These are phyloP conservation scores for Sandelia bainsii DNA, from an alignment of 2,797 vertebrate genomes.

Conservation along the genomic window DNA sequence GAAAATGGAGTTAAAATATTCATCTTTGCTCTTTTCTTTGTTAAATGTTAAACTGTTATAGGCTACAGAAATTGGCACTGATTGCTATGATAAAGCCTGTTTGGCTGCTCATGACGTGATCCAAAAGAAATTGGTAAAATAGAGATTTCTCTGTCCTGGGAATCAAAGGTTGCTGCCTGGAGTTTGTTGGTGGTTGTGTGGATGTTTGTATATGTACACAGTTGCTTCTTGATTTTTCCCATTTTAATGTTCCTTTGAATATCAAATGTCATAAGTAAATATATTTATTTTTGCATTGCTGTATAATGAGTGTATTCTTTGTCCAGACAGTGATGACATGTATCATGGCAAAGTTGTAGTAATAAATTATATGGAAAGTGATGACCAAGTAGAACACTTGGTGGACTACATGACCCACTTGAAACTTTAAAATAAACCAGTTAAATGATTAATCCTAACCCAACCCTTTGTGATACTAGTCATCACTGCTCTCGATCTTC, in stretches of 20 bases:
- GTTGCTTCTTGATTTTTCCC: background rate
- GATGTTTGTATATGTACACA: background rate
- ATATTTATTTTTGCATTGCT: background rate
- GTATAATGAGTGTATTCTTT: slow-evolving; percentile 17
- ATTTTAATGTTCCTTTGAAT: slow-evolving; percentile 26
- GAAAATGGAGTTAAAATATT: background rate
- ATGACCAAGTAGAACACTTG: background rate
- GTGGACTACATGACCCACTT: background rate
- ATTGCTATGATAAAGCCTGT: background rate
- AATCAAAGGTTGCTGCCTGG: background rate
- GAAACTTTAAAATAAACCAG: background rate
- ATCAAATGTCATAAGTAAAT: slow-evolving; percentile 31
- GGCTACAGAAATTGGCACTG: background rate
- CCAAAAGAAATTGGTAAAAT: background rate
- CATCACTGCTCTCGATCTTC: slow-evolving; percentile 54
- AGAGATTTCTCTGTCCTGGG: background rate
- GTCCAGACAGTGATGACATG: slow-evolving; percentile 28
- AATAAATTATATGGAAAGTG: background rate
- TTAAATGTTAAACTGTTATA: background rate
- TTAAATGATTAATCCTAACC: slow-evolving; percentile 17
- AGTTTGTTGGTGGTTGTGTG: background rate
- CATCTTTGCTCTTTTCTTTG: background rate
- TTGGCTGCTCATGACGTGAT: background rate
- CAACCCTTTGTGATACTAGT: slow-evolving; percentile 39
- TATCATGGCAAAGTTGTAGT: slow-evolving; percentile 8